phyloP scores from a whole-genome alignment of 2,797 vertebrate genomes.

The Carcharodon carcharias region DNA sequence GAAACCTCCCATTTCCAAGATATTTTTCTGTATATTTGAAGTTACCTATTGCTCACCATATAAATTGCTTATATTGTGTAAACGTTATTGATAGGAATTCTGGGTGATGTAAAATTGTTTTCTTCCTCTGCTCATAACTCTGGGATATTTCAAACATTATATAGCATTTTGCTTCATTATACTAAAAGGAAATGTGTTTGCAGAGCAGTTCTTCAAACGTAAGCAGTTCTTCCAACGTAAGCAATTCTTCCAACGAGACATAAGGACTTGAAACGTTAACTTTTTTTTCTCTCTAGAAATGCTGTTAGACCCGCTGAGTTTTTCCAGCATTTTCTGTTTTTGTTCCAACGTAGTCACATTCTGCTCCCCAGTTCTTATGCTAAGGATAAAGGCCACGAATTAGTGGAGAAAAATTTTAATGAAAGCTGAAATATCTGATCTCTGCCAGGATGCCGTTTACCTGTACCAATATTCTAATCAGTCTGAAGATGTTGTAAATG shows the following conservation, averaged over 20 bases:
- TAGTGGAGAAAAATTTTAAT: background rate
- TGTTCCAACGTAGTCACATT: background rate
- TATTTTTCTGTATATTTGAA: background rate
- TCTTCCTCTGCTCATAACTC: background rate
- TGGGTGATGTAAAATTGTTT: background rate
- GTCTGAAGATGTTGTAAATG: background rate
- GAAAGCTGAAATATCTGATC: background rate
- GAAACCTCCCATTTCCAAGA: background rate
- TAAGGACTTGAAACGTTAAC: too few relatives aligned
- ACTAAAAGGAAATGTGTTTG: too few relatives aligned
- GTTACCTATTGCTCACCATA: background rate
- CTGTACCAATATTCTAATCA: background rate
- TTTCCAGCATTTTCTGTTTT: too few relatives aligned
- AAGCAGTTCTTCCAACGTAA: background rate
- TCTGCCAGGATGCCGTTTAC: background rate
- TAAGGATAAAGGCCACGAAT: background rate
- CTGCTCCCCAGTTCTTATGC: background rate
- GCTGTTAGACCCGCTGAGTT: too few relatives aligned
- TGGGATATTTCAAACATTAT: background rate
- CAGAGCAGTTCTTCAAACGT: background rate
- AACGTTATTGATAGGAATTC: background rate
- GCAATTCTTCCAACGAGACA: too few relatives aligned
- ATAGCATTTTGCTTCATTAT: background rate
- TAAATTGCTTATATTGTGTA: background rate
- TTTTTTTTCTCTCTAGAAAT: too few relatives aligned